A percentile compares a stretch with the other conserved stretches of the same genome.
Conservation (phyloP, 2,888 invertebrate genomes). For the Linnaemya tessellans region DNA sequence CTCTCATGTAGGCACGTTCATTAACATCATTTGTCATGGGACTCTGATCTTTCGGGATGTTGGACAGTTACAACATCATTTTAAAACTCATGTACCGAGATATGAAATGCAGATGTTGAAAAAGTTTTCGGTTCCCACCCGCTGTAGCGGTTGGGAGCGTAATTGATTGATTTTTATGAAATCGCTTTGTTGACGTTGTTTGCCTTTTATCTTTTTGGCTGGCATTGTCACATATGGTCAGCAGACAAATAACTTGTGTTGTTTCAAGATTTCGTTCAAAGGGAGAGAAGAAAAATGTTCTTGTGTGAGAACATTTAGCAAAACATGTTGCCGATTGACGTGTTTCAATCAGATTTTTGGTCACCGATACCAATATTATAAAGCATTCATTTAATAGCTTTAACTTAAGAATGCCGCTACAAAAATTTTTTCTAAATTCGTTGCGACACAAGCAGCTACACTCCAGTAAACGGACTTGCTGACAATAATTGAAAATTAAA, state of each 20-base stretch:
- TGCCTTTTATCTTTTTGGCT: neutral
- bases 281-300: neutral
- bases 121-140: neutral
- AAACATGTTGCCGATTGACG: neutral
- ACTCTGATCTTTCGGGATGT: too few relatives aligned
- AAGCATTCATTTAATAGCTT: neutral
- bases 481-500: too few relatives aligned
- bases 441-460: too few relatives aligned
- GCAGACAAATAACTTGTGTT: slow-evolving; percentile 47
- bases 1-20: too few relatives aligned
- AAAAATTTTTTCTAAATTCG: too few relatives aligned
- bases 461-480: too few relatives aligned
- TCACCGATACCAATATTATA: neutral
- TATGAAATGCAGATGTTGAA: neutral
- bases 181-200: neutral
- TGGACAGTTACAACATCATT: slow-evolving; percentile 3
- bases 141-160: neutral
- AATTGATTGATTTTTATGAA: slow-evolving; percentile 28
- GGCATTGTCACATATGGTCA: slow-evolving; percentile 41
- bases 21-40: too few relatives aligned
- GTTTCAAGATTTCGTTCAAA: neutral
- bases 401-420: neutral
- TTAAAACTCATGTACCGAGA: neutral
- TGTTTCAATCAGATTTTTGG: neutral
- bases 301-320: neutral